Conservation (phyloP, 1,140 invertebrate species). For the Metaphire vulgaris region DNA sequence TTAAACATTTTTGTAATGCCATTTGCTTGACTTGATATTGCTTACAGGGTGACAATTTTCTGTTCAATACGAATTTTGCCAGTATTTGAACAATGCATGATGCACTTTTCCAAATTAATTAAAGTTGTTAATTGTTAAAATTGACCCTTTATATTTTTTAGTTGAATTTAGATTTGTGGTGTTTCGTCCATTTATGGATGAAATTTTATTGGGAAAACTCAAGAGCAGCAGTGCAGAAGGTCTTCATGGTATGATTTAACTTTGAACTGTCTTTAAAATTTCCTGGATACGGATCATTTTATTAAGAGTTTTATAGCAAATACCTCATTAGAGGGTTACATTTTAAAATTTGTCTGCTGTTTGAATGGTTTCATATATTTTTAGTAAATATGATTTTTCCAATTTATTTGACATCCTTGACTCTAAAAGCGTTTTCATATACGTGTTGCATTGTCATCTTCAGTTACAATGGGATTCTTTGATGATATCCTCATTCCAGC, state of each 20-base stretch:
- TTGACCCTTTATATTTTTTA: no score
- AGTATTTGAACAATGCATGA: no score
- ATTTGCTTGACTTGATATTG: no score
- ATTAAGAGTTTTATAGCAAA: not conserved
- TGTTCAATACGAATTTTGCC: no score
- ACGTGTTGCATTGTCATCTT: constrained; percentile 43
- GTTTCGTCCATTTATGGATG: constrained; percentile 84
- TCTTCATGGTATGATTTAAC: constrained; percentile 67
- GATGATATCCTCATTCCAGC: constrained; percentile 89
- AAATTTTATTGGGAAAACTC: constrained; percentile 85
- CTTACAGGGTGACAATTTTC: no score
- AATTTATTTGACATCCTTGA: not conserved
- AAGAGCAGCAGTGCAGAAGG: constrained; percentile 81
- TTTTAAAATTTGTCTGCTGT: not conserved
- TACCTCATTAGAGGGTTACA: not conserved
- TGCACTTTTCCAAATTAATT: no score
- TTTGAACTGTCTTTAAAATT: not conserved
- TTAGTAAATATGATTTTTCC: not conserved
- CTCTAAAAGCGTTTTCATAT: not conserved
- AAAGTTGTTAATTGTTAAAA: no score
- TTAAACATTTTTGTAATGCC: no score
- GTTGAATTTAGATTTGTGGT: constrained; percentile 58
- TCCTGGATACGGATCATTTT: not conserved
- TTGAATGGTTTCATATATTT: not conserved
- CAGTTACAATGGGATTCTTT: constrained; percentile 86